Evolutionary conservation across 2,888 invertebrate genomes (phyloP), one percentile per base, ranked within the genome.

Genomic region (Carabus problematicus): DNA sequence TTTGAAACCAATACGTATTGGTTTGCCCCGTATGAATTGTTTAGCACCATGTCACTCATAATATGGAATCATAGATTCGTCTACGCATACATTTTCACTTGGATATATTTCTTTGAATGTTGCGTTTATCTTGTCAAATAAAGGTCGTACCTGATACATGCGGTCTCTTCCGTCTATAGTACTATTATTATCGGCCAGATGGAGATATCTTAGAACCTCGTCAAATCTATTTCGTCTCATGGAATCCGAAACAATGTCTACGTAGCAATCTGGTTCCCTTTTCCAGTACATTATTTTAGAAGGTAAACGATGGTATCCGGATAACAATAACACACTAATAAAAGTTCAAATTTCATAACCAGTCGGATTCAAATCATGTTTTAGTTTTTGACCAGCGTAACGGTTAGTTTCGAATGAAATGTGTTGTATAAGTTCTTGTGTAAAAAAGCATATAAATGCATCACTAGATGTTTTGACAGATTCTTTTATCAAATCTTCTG

Each of bases 1-100:
- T 70, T 76, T 76, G 66, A 73, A 77, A 12, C 75, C 75, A 72
- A 76, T 76, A 7, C 75, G 64, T 11, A 78, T 72, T 56, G 76
- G 75, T 67, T 76, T 77, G 6, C 74, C 73, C 40, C 71, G 64
- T 47, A 76, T 77, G 55, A 74, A 76, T 70, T 75, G 74, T 69
- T 77, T 75, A 3, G 73, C 42, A 3, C 71, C 61, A 70, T 76
- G 73, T 39, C 72, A 74, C 0, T 75, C 74, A 68, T 54, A 75
- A 55, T 73, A 74, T 70, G 72, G 70, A 64, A 75, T 69, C 73
- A 75, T 75, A 0, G 72, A 69, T 70, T 75, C 74, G 67, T 75
- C 74, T 4, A 75, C 58, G n/a, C 71, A 74, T 8, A 75, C 64
- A 61, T 72, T 71, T 70, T 70, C 72, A 56, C 74, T 73, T 11